Base-by-base conservation (phyloP, 92 coral and sea anemone species). In the Actinernus sp. region DNA sequence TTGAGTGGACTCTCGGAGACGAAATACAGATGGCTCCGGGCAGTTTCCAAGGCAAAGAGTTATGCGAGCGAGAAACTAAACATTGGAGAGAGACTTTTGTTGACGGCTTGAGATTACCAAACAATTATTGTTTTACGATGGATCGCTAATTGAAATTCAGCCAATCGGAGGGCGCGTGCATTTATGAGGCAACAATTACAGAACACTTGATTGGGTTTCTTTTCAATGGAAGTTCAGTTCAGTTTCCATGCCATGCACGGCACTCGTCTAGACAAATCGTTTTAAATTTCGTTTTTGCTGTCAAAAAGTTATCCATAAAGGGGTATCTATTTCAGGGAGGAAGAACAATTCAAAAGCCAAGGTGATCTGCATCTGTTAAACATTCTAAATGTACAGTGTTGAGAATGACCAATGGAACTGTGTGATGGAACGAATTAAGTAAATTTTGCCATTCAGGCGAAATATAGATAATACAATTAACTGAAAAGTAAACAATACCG, bases 81-180 rank as follows among this genome's bases (percentile, higher is more conserved):
- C 52, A 45, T 34, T 14, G 8, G 14, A 34, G 41, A 9, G 5
- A 57, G 66, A 7, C 26, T 1, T 70, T 57, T 71, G 74, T 77
- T 77, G 60, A 25, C 59, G 56, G 26, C 30, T 32, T 40, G 26
- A 49, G 29, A 45, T 29, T 34, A 38, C 31, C 13, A 31, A 11
- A 63, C 26, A 55, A 56, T 29, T 18, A 43, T 37, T 9, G n/a
- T n/a, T n/a, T n/a, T 43, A 37, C 40, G 39, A 57, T 55, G 72
- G 58, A 66, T 40, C 61, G 30, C 56, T 41, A 72, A 57, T 57
- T 37, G 58, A 60, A 31, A 56, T 41, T 30, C n/a, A 33, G 22
- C 90, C 86, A 83, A 76, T 83, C 90, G 57, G 63, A 24, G 90
- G 74, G 82, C 75, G 73, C 43, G 62, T 63, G 52, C 18, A 57